Conservation (phyloP, 2,888 invertebrate species). For the Drosophila hamatofila region DNA sequence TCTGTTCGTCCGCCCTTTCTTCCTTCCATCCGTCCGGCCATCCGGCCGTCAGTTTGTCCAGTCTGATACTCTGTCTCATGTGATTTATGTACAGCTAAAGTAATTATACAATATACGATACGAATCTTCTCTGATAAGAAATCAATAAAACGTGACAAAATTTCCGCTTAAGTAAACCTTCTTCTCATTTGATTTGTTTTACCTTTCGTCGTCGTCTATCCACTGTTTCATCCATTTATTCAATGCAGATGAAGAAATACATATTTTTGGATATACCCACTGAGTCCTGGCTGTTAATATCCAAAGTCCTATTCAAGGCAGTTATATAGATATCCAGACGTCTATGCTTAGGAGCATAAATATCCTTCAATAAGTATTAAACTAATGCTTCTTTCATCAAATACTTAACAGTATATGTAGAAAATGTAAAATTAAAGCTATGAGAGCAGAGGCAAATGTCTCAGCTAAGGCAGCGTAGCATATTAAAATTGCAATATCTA, state of each 20-base stretch:
- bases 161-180: slow-evolving; percentile 58
- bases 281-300: too few species aligned
- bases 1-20: too few species aligned
- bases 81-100: slow-evolving; percentile 60
- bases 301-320: too few species aligned
- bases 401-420: background rate
- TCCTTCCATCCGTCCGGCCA: too few species aligned
- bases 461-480: background rate
- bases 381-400: background rate
- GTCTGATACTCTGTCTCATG: too few species aligned
- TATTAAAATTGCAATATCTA: background rate
- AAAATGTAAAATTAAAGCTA: background rate
- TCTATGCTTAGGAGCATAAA: background rate
- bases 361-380: background rate
- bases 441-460: background rate
- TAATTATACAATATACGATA: slow-evolving; percentile 33
- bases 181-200: slow-evolving; percentile 38
- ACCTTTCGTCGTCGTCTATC: background rate
- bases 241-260: too few species aligned
- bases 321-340: too few species aligned
- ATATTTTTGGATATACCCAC: too few species aligned
- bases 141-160: slow-evolving; percentile 54
- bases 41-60: too few species aligned
- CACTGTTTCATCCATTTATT: too few species aligned
- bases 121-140: slow-evolving; percentile 42